These are phyloP conservation scores for Stichodactyla helianthus DNA, from an alignment of 64 coral and sea anemone genomes.

Conservation along the genomic window DNA sequence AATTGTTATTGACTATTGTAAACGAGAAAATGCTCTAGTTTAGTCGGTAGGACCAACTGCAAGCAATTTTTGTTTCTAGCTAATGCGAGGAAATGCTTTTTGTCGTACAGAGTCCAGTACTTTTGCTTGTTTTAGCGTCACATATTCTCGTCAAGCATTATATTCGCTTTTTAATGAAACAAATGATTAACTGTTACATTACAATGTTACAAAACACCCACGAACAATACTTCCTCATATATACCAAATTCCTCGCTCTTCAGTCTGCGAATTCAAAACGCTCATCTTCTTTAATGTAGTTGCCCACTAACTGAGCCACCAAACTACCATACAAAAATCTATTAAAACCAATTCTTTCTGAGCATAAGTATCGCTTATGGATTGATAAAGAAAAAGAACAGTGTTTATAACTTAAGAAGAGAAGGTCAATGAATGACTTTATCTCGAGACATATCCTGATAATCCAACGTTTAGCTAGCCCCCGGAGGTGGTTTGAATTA, in stretches of 20 bases:
- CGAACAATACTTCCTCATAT: not conserved
- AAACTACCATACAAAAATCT: not conserved
- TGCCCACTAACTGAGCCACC: too few relatives aligned
- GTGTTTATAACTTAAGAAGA: not conserved
- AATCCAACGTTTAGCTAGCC: not conserved
- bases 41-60: too few relatives aligned
- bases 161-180: not conserved
- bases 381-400: not conserved
- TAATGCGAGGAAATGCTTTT: too few relatives aligned
- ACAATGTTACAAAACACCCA: constrained; percentile 6
- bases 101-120: too few relatives aligned
- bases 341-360: not conserved
- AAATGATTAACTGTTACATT: not conserved
- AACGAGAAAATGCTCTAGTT: too few relatives aligned
- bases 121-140: not conserved
- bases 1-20: not conserved
- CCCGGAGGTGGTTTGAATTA: not conserved
- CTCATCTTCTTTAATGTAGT: too few relatives aligned
- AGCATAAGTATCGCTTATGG: not conserved
- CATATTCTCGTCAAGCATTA: not conserved
- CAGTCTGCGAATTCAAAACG: too few relatives aligned
- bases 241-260: too few relatives aligned
- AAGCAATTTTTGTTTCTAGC: too few relatives aligned
- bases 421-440: not conserved
- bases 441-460: not conserved